phyloP scores from a whole-genome alignment of 2,113 vertebrate genomes.

The Oenanthe oenanthe region DNA sequence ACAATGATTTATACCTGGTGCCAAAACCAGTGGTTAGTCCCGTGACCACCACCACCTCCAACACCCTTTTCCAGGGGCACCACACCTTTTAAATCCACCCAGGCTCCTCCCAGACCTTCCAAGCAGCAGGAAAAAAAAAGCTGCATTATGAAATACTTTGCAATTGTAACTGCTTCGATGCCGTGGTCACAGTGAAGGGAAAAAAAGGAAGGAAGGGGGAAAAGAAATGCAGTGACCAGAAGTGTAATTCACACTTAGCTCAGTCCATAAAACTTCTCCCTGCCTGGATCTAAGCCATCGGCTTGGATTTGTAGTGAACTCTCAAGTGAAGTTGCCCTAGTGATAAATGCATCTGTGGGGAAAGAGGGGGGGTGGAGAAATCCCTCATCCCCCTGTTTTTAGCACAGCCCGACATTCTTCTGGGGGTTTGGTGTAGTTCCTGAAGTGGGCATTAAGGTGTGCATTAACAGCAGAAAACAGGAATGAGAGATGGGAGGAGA shows the following conservation, averaged over 20 bases:
- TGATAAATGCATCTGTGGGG: slow-evolving; percentile 41
- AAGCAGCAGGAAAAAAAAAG: not conserved
- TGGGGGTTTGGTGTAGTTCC: not conserved
- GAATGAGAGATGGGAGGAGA: not conserved
- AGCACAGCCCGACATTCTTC: not conserved
- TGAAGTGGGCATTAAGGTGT: not conserved
- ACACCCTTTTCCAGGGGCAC: not conserved
- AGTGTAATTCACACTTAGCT: slow-evolving; percentile 57
- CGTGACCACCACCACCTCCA: not conserved
- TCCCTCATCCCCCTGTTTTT: not conserved
- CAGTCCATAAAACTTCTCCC: slow-evolving; percentile 55
- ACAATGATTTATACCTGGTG: not conserved
- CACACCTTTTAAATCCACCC: not conserved
- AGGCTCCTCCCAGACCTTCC: not conserved
- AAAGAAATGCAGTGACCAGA: not conserved
- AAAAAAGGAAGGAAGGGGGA: not conserved
- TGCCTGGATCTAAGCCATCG: slow-evolving; percentile 39
- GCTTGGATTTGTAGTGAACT: slow-evolving; percentile 38
- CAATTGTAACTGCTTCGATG: not conserved
- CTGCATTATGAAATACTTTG: not conserved
- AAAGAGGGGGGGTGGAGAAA: not conserved
- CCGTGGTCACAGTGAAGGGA: not conserved
- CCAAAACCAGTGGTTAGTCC: not conserved
- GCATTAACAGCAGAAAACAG: not conserved
- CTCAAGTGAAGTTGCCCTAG: slow-evolving; percentile 21